Evolutionary conservation across 2,797 vertebrate species (phyloP).

Genomic region (Gymnothorax javanicus): DNA sequence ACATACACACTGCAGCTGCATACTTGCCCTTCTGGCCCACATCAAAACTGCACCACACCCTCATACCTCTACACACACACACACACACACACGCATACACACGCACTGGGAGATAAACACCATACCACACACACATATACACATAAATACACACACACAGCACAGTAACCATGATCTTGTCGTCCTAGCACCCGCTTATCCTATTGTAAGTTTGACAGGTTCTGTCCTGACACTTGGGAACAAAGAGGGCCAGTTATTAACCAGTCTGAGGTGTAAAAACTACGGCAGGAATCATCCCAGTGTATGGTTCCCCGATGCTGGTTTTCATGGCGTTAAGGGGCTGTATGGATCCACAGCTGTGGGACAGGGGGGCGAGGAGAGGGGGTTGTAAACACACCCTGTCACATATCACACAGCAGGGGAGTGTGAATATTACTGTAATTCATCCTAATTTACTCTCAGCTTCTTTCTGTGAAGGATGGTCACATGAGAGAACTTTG

Average conservation of each 20-base stretch:
- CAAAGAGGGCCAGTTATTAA: not conserved
- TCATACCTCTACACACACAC: not conserved
- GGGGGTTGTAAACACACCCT: slow-evolving; percentile 49
- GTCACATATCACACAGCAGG: slow-evolving; percentile 63
- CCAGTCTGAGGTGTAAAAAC: not conserved
- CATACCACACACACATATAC: not conserved
- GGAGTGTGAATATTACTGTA: slow-evolving; percentile 58
- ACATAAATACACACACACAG: not conserved
- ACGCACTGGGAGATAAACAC: not conserved
- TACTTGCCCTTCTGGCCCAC: too few species aligned
- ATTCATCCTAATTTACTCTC: slow-evolving; percentile 53
- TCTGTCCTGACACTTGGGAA: not conserved
- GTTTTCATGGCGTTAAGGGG: too few species aligned
- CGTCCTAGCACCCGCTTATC: not conserved
- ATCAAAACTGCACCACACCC: not conserved
- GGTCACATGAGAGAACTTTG: slow-evolving; percentile 40
- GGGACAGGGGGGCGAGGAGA: slow-evolving; percentile 48
- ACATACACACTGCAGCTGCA: too few species aligned
- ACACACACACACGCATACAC: slow-evolving; percentile 23
- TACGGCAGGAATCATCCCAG: not conserved
- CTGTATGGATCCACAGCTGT: not conserved
- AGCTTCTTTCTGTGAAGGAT: slow-evolving; percentile 46
- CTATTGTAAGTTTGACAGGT: not conserved
- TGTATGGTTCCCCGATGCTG: not conserved
- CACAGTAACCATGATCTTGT: not conserved